Evolutionary conservation across 2,797 vertebrate species (phyloP).

Genomic region (Hyperoplus lanceolatus): DNA sequence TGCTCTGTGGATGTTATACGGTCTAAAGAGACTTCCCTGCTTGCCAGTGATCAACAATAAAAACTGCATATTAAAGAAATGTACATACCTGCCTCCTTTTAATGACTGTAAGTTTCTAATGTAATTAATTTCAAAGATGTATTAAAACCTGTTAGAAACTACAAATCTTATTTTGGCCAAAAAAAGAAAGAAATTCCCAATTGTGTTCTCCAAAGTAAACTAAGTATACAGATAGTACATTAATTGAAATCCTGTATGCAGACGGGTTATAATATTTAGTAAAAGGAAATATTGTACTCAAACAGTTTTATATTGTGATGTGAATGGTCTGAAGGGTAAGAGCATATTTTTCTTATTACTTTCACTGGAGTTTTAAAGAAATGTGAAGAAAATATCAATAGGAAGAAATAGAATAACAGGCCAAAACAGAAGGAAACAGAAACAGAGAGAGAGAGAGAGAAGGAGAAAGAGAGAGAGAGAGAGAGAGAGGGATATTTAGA

Average conservation of each 20-base stretch:
- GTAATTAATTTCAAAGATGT: not conserved
- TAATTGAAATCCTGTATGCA: not conserved
- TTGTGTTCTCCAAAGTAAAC: not conserved
- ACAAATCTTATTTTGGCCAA: too few relatives aligned
- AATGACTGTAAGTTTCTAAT: not conserved
- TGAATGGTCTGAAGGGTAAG: not conserved
- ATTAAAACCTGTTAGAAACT: not conserved
- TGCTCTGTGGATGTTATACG: not conserved
- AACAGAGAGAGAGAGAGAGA: conserved; percentile 1
- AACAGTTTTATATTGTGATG: not conserved
- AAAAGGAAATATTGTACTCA: not conserved
- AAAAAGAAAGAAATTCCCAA: not conserved
- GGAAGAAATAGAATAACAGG: not conserved
- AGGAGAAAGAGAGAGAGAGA: not conserved
- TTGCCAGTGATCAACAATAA: not conserved
- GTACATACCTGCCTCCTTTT: not conserved
- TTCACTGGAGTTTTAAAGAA: not conserved
- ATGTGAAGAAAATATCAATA: not conserved
- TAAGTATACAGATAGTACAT: not conserved
- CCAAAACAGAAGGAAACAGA: too few relatives aligned
- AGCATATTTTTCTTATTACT: not conserved
- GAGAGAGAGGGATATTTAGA: too few relatives aligned
- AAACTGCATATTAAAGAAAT: not conserved
- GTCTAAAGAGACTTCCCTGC: not conserved
- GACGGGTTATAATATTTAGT: not conserved